These are phyloP conservation scores for Danio rerio DNA, from an alignment of 2,113 vertebrate species.

Conservation along the genomic window DNA sequence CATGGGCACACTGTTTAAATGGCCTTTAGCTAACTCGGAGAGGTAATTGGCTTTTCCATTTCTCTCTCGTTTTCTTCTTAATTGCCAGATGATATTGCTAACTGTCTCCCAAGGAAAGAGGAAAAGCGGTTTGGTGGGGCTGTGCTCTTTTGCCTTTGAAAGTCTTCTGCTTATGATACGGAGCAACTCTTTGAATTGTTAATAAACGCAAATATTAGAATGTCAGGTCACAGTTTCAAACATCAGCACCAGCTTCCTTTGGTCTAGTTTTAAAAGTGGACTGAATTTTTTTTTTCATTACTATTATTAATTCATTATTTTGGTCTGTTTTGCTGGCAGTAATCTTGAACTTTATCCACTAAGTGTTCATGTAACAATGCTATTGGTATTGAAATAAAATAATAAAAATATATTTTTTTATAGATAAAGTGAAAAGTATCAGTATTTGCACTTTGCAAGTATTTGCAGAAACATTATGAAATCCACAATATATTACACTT, in stretches of 20 bases:
- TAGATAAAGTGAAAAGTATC: too few relatives aligned
- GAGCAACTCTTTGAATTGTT: slow-evolving; percentile 35
- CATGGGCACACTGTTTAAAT: slow-evolving; percentile 89
- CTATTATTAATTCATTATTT: too few relatives aligned
- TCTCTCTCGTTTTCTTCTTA: slow-evolving; percentile 83
- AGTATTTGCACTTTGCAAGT: too few relatives aligned
- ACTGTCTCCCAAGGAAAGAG: slow-evolving; percentile 73
- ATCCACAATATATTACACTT: too few relatives aligned
- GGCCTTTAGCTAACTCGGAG: slow-evolving; percentile 85
- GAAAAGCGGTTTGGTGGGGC: slow-evolving; percentile 72
- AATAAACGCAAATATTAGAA: slow-evolving; percentile 19
- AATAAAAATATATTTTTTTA: too few relatives aligned
- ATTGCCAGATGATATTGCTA: slow-evolving; percentile 82
- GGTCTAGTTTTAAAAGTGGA: background rate
- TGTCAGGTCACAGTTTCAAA: background rate
- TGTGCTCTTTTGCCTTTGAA: slow-evolving; percentile 67
- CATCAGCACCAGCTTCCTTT: background rate
- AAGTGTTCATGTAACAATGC: too few relatives aligned
- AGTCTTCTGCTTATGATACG: slow-evolving; percentile 61
- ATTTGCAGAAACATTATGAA: too few relatives aligned
- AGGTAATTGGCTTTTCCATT: slow-evolving; percentile 86
- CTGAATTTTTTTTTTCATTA: background rate
- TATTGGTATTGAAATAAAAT: too few relatives aligned
- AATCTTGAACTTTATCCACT: too few relatives aligned
- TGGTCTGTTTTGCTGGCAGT: background rate